phyloP scores from a whole-genome alignment of 2,888 invertebrate genomes.

The Noctuana brunneofusca region DNA sequence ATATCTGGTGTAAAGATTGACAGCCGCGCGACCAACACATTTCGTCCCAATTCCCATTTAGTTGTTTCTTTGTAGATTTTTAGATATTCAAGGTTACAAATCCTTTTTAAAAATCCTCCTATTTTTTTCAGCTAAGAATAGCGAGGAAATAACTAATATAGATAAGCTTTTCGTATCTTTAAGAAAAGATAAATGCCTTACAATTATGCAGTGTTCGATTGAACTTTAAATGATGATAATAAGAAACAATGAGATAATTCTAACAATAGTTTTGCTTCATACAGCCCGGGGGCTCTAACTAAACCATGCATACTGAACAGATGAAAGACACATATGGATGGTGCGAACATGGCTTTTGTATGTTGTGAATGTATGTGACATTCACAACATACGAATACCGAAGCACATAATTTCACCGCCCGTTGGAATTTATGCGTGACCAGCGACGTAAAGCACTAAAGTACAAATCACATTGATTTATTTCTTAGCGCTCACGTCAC shows the following conservation, averaged over 20 bases:
- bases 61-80: constrained; percentile 20
- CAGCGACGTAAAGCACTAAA: constrained; percentile 56
- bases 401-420: constrained; percentile 58
- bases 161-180: too few relatives aligned
- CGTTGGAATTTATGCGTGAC: constrained; percentile 59
- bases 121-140: too few relatives aligned
- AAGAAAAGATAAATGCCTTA: too few relatives aligned
- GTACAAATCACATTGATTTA: constrained; percentile 66
- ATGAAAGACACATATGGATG: constrained; percentile 6
- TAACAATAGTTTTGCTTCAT: not conserved
- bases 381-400: constrained; percentile 42
- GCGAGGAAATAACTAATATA: too few relatives aligned
- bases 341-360: constrained; percentile 4
- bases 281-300: not conserved
- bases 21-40: constrained; percentile 39
- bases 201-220: not conserved
- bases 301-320: not conserved
- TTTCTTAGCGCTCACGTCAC: constrained; percentile 37
- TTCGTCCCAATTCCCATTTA: constrained; percentile 29
- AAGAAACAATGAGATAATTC: not conserved
- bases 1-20: constrained; percentile 47
- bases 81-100: too few relatives aligned
- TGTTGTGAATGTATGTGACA: too few relatives aligned
- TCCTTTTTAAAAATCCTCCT: too few relatives aligned
- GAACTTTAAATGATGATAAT: not conserved